Percentiles rank a stretch among this genome's conserved stretches.
These are phyloP conservation scores for Lasius platythorax DNA, from an alignment of 2,888 invertebrate species.

Conservation along the genomic window DNA sequence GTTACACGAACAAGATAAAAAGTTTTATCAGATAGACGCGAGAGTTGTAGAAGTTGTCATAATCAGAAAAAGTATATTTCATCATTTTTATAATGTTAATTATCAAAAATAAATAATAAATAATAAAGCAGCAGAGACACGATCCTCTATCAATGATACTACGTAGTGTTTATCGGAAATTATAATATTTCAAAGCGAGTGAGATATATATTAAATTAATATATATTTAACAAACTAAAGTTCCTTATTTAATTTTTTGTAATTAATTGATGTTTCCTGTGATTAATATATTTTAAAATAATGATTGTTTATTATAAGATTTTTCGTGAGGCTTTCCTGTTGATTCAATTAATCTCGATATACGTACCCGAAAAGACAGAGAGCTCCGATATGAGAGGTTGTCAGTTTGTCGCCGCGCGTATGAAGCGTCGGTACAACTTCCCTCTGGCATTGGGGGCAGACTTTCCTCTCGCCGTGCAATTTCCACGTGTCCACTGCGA, in stretches of 20 bases:
- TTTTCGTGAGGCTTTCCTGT: background rate
- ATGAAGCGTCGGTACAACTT: conserved; percentile 64
- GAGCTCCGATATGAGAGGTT: conserved; percentile 65
- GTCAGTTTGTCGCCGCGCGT: conserved; percentile 66
- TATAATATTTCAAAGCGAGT: background rate
- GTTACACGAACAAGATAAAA: conserved; percentile 3
- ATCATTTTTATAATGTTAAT: background rate
- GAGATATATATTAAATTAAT: background rate
- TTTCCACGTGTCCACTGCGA: conserved; percentile 71
- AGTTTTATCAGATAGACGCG: conserved; percentile 34
- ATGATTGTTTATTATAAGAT: conserved; percentile 1
- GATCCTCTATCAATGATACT: background rate
- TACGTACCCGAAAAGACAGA: conserved; percentile 68
- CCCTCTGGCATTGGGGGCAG: conserved; percentile 64
- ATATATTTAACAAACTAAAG: conserved; percentile 1
- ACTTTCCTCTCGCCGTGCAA: conserved; percentile 62
- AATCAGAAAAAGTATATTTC: conserved; percentile 1
- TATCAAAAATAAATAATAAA: background rate
- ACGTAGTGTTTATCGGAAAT: background rate
- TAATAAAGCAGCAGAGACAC: background rate
- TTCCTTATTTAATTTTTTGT: background rate
- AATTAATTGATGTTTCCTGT: background rate
- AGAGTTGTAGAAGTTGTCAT: background rate
- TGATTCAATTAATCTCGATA: conserved; percentile 1
- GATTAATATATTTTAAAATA: background rate